Evolutionary conservation across 1,140 invertebrate genomes (phyloP).

Genomic region (Papilio machaon): DNA sequence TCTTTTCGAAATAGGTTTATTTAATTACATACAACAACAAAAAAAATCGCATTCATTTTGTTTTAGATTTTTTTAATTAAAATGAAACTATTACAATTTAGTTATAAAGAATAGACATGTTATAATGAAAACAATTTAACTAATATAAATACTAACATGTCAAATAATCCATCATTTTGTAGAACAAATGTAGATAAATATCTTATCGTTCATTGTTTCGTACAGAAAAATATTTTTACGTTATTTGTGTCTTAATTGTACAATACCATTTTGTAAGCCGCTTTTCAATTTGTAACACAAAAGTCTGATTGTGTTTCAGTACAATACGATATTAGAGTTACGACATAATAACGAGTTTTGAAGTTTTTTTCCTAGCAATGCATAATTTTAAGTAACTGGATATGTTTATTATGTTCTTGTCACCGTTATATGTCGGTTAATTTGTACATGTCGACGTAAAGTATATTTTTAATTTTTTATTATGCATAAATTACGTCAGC

Average conservation of each 20-base stretch:
- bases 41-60: no score
- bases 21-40: neutral
- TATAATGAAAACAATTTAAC: conserved; percentile 12
- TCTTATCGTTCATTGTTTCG: conserved; percentile 24
- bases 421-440: neutral
- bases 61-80: no score
- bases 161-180: conserved; percentile 23
- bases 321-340: conserved; percentile 26
- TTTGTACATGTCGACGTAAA: neutral
- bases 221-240: conserved; percentile 1
- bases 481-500: neutral
- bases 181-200: conserved; percentile 12
- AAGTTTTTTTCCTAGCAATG: neutral
- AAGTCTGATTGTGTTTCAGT: conserved; percentile 45
- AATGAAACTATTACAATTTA: no score
- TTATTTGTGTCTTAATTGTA: conserved; percentile 22
- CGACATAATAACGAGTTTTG: neutral
- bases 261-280: conserved; percentile 28
- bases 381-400: neutral
- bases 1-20: neutral
- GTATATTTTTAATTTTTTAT: no score
- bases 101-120: no score
- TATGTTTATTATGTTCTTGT: neutral
- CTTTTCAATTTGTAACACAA: conserved; percentile 41
- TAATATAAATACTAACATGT: neutral